Conservation (phyloP, 2,113 vertebrate species). For the Myotis brandtii region DNA sequence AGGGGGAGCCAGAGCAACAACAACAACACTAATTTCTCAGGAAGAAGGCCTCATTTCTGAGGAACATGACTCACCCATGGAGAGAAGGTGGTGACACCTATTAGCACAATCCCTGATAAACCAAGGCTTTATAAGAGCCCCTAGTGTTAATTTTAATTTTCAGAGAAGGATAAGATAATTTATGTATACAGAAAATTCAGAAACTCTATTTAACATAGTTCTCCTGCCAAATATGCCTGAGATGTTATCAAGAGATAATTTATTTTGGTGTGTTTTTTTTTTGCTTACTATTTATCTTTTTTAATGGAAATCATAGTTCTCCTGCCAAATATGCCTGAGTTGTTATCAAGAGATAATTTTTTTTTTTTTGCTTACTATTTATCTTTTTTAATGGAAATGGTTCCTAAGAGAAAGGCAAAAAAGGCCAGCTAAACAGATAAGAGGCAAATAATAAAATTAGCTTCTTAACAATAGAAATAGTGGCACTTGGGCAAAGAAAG, state of each 20-base stretch:
- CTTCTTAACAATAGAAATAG: not conserved
- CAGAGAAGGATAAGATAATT: not conserved
- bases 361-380: not conserved
- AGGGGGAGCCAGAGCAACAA: conserved; percentile 56
- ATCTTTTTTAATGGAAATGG: not conserved
- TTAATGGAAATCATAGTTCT: not conserved
- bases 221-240: not conserved
- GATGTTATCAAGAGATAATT: not conserved
- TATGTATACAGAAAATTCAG: not conserved
- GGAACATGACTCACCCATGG: not conserved
- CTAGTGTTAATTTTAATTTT: not conserved
- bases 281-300: not conserved
- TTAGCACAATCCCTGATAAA: not conserved
- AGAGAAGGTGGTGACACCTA: not conserved
- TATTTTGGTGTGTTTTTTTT: not conserved
- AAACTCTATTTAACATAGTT: not conserved
- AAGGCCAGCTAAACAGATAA: not conserved
- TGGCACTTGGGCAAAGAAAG: not conserved
- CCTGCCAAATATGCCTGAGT: not conserved
- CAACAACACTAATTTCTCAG: not conserved
- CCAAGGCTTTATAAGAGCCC: not conserved
- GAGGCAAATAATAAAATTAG: not conserved
- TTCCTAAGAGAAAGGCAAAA: not conserved
- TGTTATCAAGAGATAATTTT: not conserved
- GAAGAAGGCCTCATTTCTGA: not conserved